Percentiles rank a stretch among this genome's conserved stretches.
Evolutionary conservation across 2,113 vertebrate genomes (phyloP).

Genomic region (Hemibates koningsi): DNA sequence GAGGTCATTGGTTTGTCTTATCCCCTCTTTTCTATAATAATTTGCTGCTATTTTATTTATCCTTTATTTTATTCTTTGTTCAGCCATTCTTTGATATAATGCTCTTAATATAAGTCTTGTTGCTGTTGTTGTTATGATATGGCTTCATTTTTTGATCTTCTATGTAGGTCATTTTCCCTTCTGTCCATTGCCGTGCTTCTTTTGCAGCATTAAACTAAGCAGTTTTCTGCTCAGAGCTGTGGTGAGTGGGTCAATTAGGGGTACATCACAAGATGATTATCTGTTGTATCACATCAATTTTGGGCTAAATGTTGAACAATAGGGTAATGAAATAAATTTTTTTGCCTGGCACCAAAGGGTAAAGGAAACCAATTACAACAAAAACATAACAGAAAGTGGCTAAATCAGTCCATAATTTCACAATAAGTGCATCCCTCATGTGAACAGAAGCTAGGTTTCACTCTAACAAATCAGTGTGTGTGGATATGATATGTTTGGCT

Average conservation of each 20-base stretch:
- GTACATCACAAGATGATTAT: not conserved
- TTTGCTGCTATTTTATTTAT: not conserved
- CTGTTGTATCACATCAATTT: not conserved
- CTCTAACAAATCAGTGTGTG: not conserved
- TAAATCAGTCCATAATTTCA: not conserved
- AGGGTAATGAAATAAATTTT: not conserved
- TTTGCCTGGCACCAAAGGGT: not conserved
- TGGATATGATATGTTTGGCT: not conserved
- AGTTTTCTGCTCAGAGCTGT: not conserved
- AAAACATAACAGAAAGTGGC: not conserved
- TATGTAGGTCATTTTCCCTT: not conserved
- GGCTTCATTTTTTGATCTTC: not conserved
- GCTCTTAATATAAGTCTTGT: not conserved
- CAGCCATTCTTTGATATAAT: not conserved
- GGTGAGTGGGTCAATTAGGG: not conserved
- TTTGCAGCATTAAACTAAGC: not conserved
- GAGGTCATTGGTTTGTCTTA: not conserved
- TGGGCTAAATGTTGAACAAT: not conserved
- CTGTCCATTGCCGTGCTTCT: not conserved
- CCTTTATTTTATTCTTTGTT: fast-evolving
- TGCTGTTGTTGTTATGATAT: not conserved
- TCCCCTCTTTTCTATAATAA: not conserved
- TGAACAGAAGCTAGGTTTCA: not conserved
- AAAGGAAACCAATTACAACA: not conserved
- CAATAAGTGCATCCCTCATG: not conserved